These are phyloP conservation scores for Chrysemys picta DNA, from an alignment of 2,113 vertebrate genomes.

Conservation along the genomic window DNA sequence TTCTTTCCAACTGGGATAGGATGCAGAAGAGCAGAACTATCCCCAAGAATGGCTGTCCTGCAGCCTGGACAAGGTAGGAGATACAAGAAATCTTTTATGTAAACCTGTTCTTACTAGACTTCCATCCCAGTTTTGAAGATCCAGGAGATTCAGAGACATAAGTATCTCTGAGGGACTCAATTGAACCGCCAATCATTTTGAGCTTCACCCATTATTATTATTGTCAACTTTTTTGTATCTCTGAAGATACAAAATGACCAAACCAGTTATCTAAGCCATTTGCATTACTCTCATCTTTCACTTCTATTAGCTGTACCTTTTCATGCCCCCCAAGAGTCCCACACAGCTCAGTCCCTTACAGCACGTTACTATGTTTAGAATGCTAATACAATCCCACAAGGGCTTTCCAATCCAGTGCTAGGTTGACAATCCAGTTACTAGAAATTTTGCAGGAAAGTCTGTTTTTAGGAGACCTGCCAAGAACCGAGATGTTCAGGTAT, in stretches of 20 bases:
- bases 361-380: background rate
- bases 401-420: background rate
- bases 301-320: background rate
- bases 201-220: background rate
- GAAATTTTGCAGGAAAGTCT: background rate
- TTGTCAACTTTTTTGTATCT: background rate
- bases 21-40: background rate
- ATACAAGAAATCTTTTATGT: background rate
- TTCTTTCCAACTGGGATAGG: background rate
- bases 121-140: background rate
- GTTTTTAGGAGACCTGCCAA: fast-evolving
- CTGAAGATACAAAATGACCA: background rate
- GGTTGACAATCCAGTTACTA: background rate
- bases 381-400: background rate
- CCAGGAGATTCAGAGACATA: background rate
- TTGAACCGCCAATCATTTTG: background rate
- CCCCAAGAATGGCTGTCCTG: background rate
- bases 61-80: background rate
- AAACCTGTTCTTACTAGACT: background rate
- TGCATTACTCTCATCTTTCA: background rate
- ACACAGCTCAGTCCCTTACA: background rate
- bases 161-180: background rate
- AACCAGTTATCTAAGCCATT: fast-evolving
- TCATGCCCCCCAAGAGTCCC: background rate
- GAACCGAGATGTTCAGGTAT: background rate